Evolutionary conservation across 2,888 invertebrate species (phyloP).

Genomic region (Cryptocheilus praepositus): DNA sequence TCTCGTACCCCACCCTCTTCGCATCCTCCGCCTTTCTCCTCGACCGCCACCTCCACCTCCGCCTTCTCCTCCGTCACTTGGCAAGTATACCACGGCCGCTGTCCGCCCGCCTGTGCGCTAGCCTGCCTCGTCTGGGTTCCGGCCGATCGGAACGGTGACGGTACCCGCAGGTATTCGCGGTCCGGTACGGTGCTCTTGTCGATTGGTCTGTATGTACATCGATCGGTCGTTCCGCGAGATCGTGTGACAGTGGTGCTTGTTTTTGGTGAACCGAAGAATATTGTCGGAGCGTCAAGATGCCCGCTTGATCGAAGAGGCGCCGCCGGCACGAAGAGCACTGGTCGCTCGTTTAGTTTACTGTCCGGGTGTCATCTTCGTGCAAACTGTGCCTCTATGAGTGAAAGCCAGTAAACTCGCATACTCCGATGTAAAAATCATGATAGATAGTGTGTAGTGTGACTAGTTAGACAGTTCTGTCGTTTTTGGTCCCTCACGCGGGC

Average conservation of each 20-base stretch:
- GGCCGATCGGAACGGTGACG: constrained; percentile 60
- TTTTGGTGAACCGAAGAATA: no score
- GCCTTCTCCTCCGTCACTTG: constrained; percentile 35
- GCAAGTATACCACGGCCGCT: constrained; percentile 41
- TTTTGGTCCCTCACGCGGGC: no score
- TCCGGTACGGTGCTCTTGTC: constrained; percentile 33
- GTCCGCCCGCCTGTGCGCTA: constrained; percentile 26
- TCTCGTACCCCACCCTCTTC: constrained; percentile 9
- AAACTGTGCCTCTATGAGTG: no score
- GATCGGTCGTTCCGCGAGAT: background rate
- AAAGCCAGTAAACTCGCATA: no score
- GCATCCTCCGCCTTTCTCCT: constrained; percentile 3
- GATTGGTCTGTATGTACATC: constrained; percentile 27
- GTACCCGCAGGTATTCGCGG: constrained; percentile 49
- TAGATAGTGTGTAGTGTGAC: no score
- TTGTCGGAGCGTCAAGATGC: no score
- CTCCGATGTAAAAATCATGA: no score
- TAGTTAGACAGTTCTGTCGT: no score
- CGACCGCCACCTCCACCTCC: constrained; percentile 13
- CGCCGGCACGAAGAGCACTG: no score
- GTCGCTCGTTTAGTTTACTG: no score
- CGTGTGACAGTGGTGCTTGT: constrained; percentile 18
- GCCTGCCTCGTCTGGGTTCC: constrained; percentile 49
- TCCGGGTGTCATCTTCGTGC: no score
- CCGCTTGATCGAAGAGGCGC: no score